Percentiles rank a stretch among this genome's conserved stretches.
phyloP scores from a whole-genome alignment of 2,113 vertebrate species.

The Psammodynastes pulverulentus region DNA sequence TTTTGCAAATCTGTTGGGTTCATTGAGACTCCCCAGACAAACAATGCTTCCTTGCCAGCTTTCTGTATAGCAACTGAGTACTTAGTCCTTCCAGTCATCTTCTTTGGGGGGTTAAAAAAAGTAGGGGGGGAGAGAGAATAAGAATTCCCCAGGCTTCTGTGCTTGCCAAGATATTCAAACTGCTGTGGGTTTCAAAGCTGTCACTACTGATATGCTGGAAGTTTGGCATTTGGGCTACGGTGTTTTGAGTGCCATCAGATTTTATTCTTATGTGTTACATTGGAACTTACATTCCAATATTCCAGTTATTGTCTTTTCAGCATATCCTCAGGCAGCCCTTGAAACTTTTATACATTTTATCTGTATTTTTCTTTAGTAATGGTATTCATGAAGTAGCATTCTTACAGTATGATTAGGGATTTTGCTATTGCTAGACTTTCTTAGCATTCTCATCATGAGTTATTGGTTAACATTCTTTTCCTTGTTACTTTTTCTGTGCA shows the following conservation, averaged over 20 bases:
- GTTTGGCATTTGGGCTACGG: background rate
- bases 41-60: background rate
- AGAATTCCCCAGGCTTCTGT: background rate
- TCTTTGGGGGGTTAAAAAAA: background rate
- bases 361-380: background rate
- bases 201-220: background rate
- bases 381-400: background rate
- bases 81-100: background rate
- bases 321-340: background rate
- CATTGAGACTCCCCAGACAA: background rate
- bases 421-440: background rate
- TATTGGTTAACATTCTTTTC: background rate
- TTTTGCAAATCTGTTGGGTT: background rate
- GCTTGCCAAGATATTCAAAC: background rate
- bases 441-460: background rate
- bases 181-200: background rate
- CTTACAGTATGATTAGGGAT: background rate
- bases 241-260: background rate
- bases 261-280: background rate
- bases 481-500: background rate
- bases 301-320: background rate
- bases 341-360: background rate
- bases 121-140: background rate
- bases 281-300: background rate
- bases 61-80: background rate